Evolutionary conservation across 35 echinoderm and acorn worm species (phyloP).

Genomic region (Acanthaster planci): DNA sequence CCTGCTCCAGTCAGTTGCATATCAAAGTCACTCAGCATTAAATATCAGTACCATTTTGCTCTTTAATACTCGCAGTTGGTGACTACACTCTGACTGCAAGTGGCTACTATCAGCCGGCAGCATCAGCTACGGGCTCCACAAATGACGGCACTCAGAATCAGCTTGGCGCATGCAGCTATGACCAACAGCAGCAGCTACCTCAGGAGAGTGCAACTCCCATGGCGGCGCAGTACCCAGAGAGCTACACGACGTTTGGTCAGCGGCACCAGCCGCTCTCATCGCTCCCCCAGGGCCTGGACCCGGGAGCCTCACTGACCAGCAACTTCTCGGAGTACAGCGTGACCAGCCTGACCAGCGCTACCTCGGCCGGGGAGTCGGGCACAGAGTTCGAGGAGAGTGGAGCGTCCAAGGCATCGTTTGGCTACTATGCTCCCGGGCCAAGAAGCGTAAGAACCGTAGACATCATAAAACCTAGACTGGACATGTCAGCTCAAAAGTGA

Average conservation of each 20-base stretch:
- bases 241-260: slow-evolving; percentile 19
- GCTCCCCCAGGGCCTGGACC: slow-evolving; percentile 49
- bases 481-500: too few species aligned
- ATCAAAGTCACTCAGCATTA: too few species aligned
- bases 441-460: slow-evolving; percentile 68
- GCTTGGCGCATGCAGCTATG: not conserved
- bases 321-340: slow-evolving; percentile 91
- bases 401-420: slow-evolving; percentile 72
- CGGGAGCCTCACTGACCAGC: slow-evolving; percentile 76
- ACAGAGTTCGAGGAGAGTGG: slow-evolving; percentile 72
- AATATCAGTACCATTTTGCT: too few species aligned
- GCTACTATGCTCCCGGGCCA: slow-evolving; percentile 71
- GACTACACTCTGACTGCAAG: not conserved
- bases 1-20: too few species aligned
- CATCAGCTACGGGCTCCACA: not conserved
- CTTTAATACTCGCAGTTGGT: not conserved
- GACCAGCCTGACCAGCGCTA: slow-evolving; percentile 62
- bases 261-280: not conserved
- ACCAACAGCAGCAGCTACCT: slow-evolving; percentile 8
- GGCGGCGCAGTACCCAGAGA: not conserved
- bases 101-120: not conserved
- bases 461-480: too few species aligned
- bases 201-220: not conserved
- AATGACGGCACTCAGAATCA: slow-evolving; percentile 1
- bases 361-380: slow-evolving; percentile 21